These are phyloP conservation scores for Cinclus cinclus DNA, from an alignment of 2,113 vertebrate species.

Conservation along the genomic window DNA sequence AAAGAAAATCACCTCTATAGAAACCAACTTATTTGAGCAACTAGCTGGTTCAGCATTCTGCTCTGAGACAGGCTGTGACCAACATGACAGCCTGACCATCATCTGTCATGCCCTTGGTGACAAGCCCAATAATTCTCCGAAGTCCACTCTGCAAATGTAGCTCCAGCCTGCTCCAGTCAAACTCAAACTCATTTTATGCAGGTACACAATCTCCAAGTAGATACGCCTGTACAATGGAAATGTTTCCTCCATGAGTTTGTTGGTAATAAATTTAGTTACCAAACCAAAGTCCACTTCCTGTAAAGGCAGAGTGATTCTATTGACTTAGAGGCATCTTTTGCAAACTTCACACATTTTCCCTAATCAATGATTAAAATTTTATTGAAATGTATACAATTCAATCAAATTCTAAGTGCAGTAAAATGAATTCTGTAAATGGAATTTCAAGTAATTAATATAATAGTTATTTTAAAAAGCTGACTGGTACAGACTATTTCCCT, in stretches of 20 bases:
- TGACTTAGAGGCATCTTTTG: not conserved
- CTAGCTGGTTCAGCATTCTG: not conserved
- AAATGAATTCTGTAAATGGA: not conserved
- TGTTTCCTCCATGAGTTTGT: not conserved
- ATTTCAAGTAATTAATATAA: not conserved
- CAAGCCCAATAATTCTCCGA: not conserved
- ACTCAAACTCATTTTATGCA: not conserved
- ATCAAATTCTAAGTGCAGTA: not conserved
- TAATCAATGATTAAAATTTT: not conserved
- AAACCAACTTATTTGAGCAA: not conserved
- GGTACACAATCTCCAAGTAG: not conserved
- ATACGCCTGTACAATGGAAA: not conserved
- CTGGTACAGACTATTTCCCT: not conserved
- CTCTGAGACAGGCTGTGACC: not conserved
- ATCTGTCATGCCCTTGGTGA: not conserved
- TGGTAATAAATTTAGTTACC: not conserved
- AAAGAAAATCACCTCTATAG: not conserved
- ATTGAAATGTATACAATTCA: not conserved
- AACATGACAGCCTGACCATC: not conserved
- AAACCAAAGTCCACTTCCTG: conserved; percentile 10
- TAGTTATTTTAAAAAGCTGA: not conserved
- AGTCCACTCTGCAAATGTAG: not conserved
- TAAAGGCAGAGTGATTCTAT: not conserved
- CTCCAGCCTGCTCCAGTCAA: not conserved
- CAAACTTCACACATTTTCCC: not conserved